Percentiles rank a stretch among this genome's conserved stretches.
Conservation (phyloP, 23 tunicate genomes). For the Trididemnum miniatum region DNA sequence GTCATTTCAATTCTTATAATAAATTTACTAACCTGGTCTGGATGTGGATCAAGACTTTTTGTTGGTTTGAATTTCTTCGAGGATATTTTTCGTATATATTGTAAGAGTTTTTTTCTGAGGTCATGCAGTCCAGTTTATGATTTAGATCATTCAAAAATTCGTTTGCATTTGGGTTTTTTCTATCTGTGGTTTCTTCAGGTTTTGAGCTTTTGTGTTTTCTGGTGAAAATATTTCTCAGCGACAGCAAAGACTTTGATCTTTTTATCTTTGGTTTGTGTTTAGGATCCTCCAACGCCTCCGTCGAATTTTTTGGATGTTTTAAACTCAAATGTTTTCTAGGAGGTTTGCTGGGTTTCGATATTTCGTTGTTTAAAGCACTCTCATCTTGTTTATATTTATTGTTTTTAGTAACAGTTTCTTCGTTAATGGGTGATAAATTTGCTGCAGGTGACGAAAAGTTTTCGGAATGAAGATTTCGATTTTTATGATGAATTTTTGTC, state of each 20-base stretch:
- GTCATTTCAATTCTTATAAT: no score
- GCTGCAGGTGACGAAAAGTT: background rate
- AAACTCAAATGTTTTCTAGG: constrained; percentile 7
- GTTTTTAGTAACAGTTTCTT: background rate
- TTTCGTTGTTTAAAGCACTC: background rate
- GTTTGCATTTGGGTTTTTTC: no score
- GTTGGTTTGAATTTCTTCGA: constrained; percentile 41
- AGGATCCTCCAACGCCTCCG: background rate
- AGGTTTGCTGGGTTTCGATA: constrained; percentile 25
- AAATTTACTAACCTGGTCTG: constrained; percentile 68
- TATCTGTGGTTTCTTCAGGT: background rate
- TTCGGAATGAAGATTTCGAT: background rate
- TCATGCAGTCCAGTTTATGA: background rate
- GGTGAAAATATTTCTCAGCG: constrained; percentile 31
- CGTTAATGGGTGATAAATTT: background rate
- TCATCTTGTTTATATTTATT: background rate
- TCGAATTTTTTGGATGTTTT: background rate
- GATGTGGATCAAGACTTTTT: constrained; percentile 75
- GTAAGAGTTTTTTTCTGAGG: background rate
- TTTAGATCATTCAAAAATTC: background rate
- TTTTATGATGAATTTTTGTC: no score
- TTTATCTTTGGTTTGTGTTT: background rate
- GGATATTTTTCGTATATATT: constrained; percentile 71
- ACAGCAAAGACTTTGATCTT: constrained; percentile 32
- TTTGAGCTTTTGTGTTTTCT: background rate